A percentile compares a stretch with the other conserved stretches of the same genome.
These are phyloP conservation scores for Sitta europaea DNA, from an alignment of 2,113 vertebrate genomes.

Conservation along the genomic window DNA sequence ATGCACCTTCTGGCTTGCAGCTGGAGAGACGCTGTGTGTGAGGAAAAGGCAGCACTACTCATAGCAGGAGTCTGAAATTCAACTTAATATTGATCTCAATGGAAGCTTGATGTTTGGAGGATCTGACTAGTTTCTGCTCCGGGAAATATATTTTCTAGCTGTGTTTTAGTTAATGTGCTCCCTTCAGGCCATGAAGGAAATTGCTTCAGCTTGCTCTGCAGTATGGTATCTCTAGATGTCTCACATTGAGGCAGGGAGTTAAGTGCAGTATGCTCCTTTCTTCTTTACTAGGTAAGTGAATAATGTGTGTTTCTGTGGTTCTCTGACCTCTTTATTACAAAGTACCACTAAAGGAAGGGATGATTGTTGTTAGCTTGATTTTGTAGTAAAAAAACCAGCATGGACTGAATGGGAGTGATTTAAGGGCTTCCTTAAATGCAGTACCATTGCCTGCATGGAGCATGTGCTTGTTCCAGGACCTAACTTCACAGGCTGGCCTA, in stretches of 20 bases:
- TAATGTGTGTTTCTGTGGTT: background rate
- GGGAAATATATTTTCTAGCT: background rate
- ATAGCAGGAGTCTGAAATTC: background rate
- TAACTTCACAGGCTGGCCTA: background rate
- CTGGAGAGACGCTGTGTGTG: background rate
- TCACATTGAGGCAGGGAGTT: background rate
- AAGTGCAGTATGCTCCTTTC: background rate
- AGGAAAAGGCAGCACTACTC: background rate
- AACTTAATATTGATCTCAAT: background rate
- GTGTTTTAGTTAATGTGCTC: background rate
- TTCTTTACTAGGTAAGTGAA: background rate
- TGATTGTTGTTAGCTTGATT: background rate
- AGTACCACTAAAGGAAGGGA: background rate
- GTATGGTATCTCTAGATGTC: background rate
- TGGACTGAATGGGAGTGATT: background rate
- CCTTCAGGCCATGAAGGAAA: background rate
- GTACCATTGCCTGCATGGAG: background rate
- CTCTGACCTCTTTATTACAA: background rate
- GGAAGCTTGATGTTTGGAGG: rapidly evolving
- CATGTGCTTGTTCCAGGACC: background rate
- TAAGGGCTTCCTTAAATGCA: background rate
- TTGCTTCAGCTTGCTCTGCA: background rate
- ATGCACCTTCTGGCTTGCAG: background rate
- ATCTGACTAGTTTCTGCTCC: background rate
- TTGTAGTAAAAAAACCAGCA: background rate